Conservation (phyloP, 1,140 invertebrate species). For the Drosophila carrolli region DNA sequence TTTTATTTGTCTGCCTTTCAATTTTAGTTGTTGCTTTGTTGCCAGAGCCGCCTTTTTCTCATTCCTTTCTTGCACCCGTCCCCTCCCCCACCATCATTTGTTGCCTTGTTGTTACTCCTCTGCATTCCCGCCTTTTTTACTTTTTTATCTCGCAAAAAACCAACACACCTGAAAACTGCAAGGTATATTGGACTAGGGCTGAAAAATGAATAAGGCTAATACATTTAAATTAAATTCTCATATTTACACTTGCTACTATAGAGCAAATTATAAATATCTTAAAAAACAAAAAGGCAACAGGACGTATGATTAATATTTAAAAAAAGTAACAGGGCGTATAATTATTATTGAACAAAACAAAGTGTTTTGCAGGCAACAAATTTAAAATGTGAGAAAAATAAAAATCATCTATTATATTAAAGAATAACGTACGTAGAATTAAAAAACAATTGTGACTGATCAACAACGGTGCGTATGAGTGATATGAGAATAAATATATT, state of each 20-base stretch:
- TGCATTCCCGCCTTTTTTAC: constrained; percentile 15
- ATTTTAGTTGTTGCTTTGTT: constrained; percentile 51
- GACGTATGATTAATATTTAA: neutral
- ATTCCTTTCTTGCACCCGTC: neutral
- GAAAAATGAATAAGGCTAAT: neutral
- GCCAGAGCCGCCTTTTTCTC: neutral
- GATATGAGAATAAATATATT: neutral
- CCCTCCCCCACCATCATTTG: constrained; percentile 3
- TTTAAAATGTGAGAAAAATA: neutral
- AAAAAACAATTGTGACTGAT: neutral
- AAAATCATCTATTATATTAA: neutral
- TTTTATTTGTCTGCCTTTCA: constrained; percentile 51
- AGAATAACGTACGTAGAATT: too few relatives aligned
- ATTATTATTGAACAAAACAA: too few relatives aligned
- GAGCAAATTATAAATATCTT: too few relatives aligned
- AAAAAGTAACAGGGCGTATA: too few relatives aligned
- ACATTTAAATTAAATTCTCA: neutral
- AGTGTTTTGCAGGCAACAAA: too few relatives aligned
- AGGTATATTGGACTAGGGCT: constrained; percentile 14
- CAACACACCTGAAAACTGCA: constrained; percentile 5
- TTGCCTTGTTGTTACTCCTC: constrained; percentile 27
- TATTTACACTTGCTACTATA: too few relatives aligned
- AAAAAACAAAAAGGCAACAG: neutral
- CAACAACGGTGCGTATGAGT: constrained; percentile 8
- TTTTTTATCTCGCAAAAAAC: neutral